A percentile compares a stretch with the other conserved stretches of the same genome.
phyloP scores from a whole-genome alignment of 1,140 invertebrate species.

The Oedothorax gibbosus region DNA sequence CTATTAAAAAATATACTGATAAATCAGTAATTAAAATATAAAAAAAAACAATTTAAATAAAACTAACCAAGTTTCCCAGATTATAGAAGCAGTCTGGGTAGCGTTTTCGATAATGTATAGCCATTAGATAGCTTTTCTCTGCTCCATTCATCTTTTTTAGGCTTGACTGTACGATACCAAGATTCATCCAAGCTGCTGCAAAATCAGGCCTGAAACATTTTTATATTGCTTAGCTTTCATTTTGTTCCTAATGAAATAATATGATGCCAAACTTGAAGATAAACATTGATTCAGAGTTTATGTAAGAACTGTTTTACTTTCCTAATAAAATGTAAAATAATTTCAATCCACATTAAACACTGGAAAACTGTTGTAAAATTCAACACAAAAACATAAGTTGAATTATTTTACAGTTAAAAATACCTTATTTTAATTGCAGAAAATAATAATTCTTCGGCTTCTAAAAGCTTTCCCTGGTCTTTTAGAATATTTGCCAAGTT shows the following conservation, averaged over 20 bases:
- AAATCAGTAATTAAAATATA: too few species aligned
- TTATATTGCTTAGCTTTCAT: not conserved
- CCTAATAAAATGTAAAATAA: too few species aligned
- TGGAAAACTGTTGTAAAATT: too few species aligned
- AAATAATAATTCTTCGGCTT: constrained; percentile 82
- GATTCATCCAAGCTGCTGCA: constrained; percentile 97
- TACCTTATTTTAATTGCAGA: constrained; percentile 82
- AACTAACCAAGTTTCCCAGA: constrained; percentile 85
- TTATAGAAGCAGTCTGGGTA: constrained; percentile 97
- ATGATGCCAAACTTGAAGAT: not conserved
- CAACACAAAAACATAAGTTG: too few species aligned
- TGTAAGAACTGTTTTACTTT: not conserved
- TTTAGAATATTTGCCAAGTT: constrained; percentile 94
- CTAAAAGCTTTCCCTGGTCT: constrained; percentile 77
- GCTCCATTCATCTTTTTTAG: constrained; percentile 79
- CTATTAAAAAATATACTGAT: too few species aligned
- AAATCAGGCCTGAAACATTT: constrained; percentile 78
- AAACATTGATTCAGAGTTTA: not conserved
- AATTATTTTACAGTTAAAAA: too few species aligned
- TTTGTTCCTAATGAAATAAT: not conserved
- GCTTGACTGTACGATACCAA: constrained; percentile 89
- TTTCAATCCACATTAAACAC: too few species aligned
- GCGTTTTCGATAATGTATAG: constrained; percentile 77
- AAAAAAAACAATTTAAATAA: not conserved
- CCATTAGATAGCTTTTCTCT: constrained; percentile 80